phyloP scores from a whole-genome alignment of 1,140 invertebrate species.

The Trichomalopsis sarcophagae region DNA sequence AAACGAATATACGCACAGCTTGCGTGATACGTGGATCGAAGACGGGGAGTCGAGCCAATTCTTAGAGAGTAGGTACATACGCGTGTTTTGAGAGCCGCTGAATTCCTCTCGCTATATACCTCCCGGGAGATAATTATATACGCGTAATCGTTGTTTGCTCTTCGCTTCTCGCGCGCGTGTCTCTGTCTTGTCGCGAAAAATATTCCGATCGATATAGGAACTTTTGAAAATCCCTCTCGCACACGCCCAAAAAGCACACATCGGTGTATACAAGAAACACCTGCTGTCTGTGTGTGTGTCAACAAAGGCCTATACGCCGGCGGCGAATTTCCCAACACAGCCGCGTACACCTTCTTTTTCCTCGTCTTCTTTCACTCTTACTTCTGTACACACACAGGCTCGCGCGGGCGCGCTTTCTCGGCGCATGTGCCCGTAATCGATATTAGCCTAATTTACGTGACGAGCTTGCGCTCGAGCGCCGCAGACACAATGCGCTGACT shows the following conservation, averaged over 20 bases:
- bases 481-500: constrained; percentile 30
- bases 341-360: neutral
- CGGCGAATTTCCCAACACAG: neutral
- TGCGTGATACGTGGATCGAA: neutral
- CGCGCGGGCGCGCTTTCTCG: neutral
- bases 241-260: no score
- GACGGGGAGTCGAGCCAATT: constrained; percentile 20
- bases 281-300: no score
- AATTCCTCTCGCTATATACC: no score
- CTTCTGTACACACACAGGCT: neutral
- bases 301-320: neutral
- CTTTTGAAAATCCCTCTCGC: no score
- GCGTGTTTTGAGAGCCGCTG: neutral
- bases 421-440: constrained; percentile 27
- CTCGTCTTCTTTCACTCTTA: neutral
- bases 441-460: constrained; percentile 48
- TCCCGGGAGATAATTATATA: no score
- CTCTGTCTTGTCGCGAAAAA: no score
- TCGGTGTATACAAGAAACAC: no score
- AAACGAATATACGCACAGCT: constrained; percentile 5
- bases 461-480: neutral
- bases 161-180: no score
- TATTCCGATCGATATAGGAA: no score
- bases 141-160: no score
- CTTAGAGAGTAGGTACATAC: neutral